These are phyloP conservation scores for Squalus acanthias DNA, from an alignment of 2,797 vertebrate genomes.

Conservation along the genomic window DNA sequence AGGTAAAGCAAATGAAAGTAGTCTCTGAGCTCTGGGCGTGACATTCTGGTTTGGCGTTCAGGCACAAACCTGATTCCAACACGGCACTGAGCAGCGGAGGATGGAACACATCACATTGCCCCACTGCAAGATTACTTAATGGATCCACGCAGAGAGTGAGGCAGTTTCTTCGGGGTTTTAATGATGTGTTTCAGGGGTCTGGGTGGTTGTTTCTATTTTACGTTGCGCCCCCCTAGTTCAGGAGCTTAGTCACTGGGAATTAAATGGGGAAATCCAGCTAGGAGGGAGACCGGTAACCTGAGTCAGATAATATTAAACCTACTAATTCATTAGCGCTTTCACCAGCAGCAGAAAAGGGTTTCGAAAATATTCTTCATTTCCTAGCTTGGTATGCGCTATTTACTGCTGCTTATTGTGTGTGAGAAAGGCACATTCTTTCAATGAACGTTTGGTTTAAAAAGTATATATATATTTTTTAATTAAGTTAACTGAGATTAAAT, in stretches of 20 bases:
- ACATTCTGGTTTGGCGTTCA: neutral
- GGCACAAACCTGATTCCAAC: neutral
- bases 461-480: neutral
- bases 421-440: neutral
- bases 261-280: neutral
- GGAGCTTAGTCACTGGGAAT: neutral
- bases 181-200: neutral
- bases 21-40: neutral
- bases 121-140: neutral
- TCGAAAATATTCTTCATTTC: neutral
- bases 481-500: neutral
- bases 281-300: neutral
- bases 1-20: neutral
- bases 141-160: neutral
- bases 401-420: neutral
- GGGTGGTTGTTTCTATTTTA: neutral
- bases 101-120: neutral
- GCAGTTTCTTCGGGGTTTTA: neutral
- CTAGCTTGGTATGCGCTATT: neutral
- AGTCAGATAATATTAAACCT: neutral
- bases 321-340: neutral
- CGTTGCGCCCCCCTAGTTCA: neutral
- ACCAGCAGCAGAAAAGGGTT: neutral
- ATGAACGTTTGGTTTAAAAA: neutral
- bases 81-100: neutral